Base-by-base conservation (phyloP, 53 echinoderm and acorn worm genomes). In the Henricia sp. region DNA sequence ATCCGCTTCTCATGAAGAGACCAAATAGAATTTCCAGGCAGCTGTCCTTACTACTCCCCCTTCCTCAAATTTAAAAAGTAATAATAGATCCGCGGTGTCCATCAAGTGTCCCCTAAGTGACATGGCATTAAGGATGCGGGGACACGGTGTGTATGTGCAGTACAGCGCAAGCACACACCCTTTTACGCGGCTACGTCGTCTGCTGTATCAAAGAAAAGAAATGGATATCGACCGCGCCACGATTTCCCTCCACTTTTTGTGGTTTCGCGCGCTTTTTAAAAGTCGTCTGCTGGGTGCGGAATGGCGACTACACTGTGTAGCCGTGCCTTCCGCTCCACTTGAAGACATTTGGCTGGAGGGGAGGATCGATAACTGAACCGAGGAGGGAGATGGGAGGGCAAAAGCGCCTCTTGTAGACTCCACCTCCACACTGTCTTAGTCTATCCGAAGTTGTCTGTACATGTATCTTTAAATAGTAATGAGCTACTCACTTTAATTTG, bases 181-280 rank as follows among this genome's bases (percentile, higher is more conserved):
- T 55, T 55, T 55, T 4, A 17, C 4, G 4, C 11, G 4, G 6
- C 4, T 4, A 8, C 9, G 9, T 16, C 48, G 16, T 48, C 9
- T 9, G 16, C 9, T 38, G 67, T 40, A 20, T 20, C 38, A 23
- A 23, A 42, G 43, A 59, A 60, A 46, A 48, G 17, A 42, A 46
- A 42, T 46, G 9, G 16, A 46, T 57, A 80, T 80, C 80, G 80
- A 80, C 63, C 80, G 30, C 2, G 59, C 19, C 17, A 13, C 8
- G 24, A 35, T n/a, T 34, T 41, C 60, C 8, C 28, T 1, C 4
- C 54, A 3, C 2, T 17, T 58, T 58, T 76, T 58, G 2, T n/a
- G n/a, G n/a, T 64, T 27, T 12, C 56, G 20, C 74, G 37, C n/a
- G 25, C 24, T 76, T 48, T 21, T n/a, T 48, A 19, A 14, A 4